A percentile compares a stretch with the other conserved stretches of the same genome.
Evolutionary conservation across 2,888 invertebrate genomes (phyloP).

Genomic region (Drosophila stalkeri): DNA sequence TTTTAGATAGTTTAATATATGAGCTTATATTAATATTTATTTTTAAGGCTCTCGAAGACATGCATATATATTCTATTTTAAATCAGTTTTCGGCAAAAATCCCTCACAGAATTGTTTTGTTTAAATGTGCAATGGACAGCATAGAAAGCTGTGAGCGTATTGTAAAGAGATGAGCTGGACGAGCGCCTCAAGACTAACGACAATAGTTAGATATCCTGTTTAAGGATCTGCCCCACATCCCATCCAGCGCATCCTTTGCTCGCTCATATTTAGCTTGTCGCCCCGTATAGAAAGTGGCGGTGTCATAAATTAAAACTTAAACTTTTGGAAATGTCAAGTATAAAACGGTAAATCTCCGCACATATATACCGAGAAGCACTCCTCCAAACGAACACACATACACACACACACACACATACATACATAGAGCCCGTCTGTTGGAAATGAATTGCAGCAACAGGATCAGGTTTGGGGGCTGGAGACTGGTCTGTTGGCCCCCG

Average conservation of each 20-base stretch:
- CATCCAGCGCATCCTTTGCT: not conserved
- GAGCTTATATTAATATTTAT: too few species aligned
- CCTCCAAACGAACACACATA: conserved; percentile 52
- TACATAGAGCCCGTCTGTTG: conserved; percentile 56
- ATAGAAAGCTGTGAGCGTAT: conserved; percentile 34
- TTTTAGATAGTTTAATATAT: too few species aligned
- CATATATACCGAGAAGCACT: conserved; percentile 63
- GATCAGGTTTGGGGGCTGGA: conserved; percentile 9
- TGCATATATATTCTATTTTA: not conserved
- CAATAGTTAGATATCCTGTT: conserved; percentile 78
- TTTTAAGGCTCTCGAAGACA: too few species aligned
- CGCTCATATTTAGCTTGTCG: conserved; percentile 81
- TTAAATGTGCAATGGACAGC: conserved; percentile 9
- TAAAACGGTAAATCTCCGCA: conserved; percentile 85
- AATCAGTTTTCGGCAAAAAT: not conserved
- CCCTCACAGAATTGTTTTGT: not conserved
- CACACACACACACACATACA: conserved; percentile 29
- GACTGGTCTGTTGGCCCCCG: conserved; percentile 7
- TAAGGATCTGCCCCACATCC: conserved; percentile 46
- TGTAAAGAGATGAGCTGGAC: conserved; percentile 57
- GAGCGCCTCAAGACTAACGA: conserved; percentile 64
- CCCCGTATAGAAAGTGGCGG: conserved; percentile 83
- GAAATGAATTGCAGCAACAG: conserved; percentile 76
- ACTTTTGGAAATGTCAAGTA: conserved; percentile 85
- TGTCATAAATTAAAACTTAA: conserved; percentile 86